Conservation (phyloP, 2,113 vertebrate species). For the Isurus oxyrinchus region DNA sequence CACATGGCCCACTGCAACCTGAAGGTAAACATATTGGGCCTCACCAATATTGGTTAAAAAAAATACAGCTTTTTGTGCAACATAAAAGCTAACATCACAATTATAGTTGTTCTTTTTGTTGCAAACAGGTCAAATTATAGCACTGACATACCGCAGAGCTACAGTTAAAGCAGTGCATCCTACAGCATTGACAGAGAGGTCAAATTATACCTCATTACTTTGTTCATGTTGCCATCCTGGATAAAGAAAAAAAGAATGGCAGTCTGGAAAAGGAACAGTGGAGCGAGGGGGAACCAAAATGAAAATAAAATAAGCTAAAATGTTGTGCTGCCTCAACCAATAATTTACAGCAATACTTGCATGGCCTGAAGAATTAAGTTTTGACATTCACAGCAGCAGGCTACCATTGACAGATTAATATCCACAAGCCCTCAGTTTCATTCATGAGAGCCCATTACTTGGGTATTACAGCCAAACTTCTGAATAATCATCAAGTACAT, state of each 20-base stretch:
- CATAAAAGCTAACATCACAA: not conserved
- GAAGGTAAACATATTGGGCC: not conserved
- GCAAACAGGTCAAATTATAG: not conserved
- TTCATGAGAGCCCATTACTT: not conserved
- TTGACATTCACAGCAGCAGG: not conserved
- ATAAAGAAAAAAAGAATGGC: not conserved
- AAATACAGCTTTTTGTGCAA: not conserved
- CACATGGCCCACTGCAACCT: not conserved
- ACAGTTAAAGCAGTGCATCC: not conserved
- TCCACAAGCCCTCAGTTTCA: not conserved
- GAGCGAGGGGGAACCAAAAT: not conserved
- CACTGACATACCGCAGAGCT: not conserved
- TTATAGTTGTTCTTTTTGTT: not conserved
- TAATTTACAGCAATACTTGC: not conserved
- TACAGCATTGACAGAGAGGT: not conserved
- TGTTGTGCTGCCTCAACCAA: not conserved
- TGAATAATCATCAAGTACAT: constrained; percentile 16
- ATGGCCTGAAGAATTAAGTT: not conserved
- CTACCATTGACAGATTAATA: constrained; percentile 4
- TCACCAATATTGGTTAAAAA: not conserved
- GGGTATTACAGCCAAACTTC: not conserved
- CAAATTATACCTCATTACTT: not conserved
- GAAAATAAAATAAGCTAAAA: not conserved
- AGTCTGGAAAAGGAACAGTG: not conserved
- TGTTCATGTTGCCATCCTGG: not conserved